phyloP scores from a whole-genome alignment of 2,888 invertebrate species.

The Romanomermis culicivorax region DNA sequence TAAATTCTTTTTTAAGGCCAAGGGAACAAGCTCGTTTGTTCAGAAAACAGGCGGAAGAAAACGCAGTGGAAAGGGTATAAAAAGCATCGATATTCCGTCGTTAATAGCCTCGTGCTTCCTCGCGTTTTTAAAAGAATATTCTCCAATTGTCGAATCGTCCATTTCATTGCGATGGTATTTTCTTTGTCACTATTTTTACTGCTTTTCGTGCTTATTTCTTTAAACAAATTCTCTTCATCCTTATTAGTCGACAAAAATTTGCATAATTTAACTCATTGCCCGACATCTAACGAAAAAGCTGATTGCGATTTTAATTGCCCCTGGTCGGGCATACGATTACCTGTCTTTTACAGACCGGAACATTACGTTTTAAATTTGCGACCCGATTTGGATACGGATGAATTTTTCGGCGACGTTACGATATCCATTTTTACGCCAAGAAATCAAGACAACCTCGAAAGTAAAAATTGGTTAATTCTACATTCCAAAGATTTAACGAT shows the following conservation, averaged over 20 bases:
- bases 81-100: no score
- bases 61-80: no score
- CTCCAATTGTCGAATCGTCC: no score
- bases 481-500: not conserved
- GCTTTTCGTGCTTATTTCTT: no score
- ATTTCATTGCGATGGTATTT: no score
- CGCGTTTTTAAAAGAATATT: no score
- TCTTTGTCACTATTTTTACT: no score
- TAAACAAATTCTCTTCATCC: not conserved
- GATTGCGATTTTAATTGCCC: conserved; percentile 18
- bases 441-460: not conserved
- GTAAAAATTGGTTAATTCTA: not conserved
- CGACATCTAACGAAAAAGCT: not conserved
- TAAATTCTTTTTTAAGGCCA: no score
- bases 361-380: conserved; percentile 17
- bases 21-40: no score
- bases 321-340: conserved; percentile 30
- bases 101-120: no score
- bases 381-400: conserved; percentile 15
- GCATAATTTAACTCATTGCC: not conserved
- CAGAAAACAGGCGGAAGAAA: no score
- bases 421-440: not conserved
- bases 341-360: conserved; percentile 22
- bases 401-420: not conserved
- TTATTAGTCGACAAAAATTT: not conserved